A percentile compares a stretch with the other conserved stretches of the same genome.
Conservation (phyloP, 2,888 invertebrate species). For the Chrysina gloriosa region DNA sequence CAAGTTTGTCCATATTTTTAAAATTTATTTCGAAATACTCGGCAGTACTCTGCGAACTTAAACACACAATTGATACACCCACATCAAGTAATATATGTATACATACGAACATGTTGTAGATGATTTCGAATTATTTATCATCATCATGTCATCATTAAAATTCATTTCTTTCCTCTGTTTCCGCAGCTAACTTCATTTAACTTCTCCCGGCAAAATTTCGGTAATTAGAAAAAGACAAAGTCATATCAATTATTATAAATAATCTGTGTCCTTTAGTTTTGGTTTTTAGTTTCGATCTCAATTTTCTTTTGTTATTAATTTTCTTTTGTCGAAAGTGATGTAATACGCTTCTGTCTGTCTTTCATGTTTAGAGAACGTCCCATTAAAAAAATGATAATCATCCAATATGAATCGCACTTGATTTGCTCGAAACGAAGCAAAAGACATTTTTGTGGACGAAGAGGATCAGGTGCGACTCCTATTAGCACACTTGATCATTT, state of each 20-base stretch:
- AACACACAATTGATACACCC: not conserved
- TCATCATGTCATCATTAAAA: not conserved
- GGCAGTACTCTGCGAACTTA: too few species aligned
- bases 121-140: not conserved
- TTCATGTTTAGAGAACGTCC: constrained; percentile 27
- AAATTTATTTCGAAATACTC: not conserved
- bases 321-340: constrained; percentile 12
- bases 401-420: not conserved
- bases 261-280: constrained; percentile 12
- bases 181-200: constrained; percentile 66
- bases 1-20: not conserved
- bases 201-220: constrained; percentile 58
- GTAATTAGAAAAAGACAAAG: constrained; percentile 55
- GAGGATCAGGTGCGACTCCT: not conserved
- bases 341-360: constrained; percentile 33
- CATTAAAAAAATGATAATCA: constrained; percentile 5
- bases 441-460: not conserved
- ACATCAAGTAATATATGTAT: not conserved
- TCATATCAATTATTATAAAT: constrained; percentile 11
- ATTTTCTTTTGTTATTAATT: constrained; percentile 13
- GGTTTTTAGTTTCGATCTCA: constrained; percentile 1
- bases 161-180: constrained; percentile 50
- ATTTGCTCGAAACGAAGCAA: not conserved
- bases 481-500: not conserved
- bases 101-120: not conserved